phyloP scores from a whole-genome alignment of 2,797 vertebrate species.

The Hemibagrus guttatus region DNA sequence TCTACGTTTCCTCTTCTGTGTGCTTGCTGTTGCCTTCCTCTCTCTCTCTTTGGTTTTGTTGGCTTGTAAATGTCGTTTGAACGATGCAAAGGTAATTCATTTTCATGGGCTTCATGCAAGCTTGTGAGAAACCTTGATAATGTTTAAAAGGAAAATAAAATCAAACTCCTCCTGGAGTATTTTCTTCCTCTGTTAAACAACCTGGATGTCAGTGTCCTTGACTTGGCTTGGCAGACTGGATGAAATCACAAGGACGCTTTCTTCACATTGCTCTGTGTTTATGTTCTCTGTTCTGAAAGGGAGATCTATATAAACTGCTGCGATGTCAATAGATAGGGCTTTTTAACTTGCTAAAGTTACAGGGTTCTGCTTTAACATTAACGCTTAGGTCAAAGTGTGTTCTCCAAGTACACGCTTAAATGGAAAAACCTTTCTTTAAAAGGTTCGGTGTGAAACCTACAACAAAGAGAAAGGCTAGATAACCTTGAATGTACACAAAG shows the following conservation, averaged over 20 bases:
- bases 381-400: not conserved
- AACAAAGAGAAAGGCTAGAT: not conserved
- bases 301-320: not conserved
- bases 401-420: not conserved
- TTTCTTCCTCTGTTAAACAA: conserved; percentile 17
- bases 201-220: conserved; percentile 21
- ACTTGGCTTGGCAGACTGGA: not conserved
- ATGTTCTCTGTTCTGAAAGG: not conserved
- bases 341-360: not conserved
- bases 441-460: not conserved
- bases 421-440: not conserved
- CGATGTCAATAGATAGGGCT: not conserved
- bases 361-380: not conserved
- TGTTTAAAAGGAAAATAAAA: conserved; percentile 32
- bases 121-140: conserved; percentile 22
- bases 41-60: not conserved
- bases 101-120: conserved; percentile 31
- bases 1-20: conserved; percentile 35
- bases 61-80: conserved; percentile 34
- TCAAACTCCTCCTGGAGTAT: not conserved
- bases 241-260: not conserved
- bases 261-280: not conserved
- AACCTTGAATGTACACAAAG: not conserved
- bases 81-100: not conserved
- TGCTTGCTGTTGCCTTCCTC: conserved; percentile 8